Percentiles rank a stretch among this genome's conserved stretches.
phyloP scores from a whole-genome alignment of 2,888 invertebrate species.

The Theretra japonica region DNA sequence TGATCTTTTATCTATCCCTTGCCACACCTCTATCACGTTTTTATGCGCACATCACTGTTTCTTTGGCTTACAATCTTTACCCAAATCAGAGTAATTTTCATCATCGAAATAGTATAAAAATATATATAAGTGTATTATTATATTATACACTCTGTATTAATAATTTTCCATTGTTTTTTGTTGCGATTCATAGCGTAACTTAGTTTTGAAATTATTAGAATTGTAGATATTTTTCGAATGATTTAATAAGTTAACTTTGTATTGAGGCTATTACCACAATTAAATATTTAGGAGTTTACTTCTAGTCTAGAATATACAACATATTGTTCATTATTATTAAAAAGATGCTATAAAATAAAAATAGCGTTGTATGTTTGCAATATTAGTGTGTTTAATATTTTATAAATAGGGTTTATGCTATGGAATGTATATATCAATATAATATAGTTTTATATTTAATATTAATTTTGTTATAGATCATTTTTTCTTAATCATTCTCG shows the following conservation, averaged over 20 bases:
- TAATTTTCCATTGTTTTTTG: neutral
- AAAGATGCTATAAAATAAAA: no score
- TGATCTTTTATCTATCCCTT: constrained; percentile 38
- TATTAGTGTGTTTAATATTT: no score
- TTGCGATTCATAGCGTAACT: constrained; percentile 15
- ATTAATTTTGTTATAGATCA: neutral
- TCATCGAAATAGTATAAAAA: neutral
- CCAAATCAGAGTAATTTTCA: neutral
- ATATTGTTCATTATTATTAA: no score
- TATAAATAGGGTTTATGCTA: no score
- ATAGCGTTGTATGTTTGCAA: no score
- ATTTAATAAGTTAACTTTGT: neutral
- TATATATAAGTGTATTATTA: neutral
- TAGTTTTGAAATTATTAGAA: neutral
- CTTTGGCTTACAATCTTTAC: neutral
- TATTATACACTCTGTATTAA: constrained; percentile 17
- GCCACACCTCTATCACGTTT: constrained; percentile 35
- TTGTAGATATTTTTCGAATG: constrained; percentile 12
- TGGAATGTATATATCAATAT: neutral
- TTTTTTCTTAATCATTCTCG: neutral
- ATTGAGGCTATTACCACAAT: neutral
- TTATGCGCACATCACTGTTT: constrained; percentile 39
- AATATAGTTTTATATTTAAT: neutral
- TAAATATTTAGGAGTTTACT: neutral
- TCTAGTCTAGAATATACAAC: no score